phyloP scores from a whole-genome alignment of 2,797 vertebrate genomes.

The Anguilla anguilla region DNA sequence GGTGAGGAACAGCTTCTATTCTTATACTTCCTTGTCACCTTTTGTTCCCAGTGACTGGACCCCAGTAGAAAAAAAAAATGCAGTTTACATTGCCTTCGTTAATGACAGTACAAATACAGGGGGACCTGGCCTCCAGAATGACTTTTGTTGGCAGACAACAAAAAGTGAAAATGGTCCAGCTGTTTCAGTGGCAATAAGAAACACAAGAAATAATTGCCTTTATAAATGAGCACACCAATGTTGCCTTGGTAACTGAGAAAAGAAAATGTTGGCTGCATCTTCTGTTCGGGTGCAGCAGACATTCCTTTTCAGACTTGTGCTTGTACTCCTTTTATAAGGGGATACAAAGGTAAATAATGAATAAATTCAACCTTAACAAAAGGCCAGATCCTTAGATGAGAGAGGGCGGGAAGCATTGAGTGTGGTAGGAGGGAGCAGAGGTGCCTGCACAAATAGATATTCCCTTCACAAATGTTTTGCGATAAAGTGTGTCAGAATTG shows the following conservation, averaged over 20 bases:
- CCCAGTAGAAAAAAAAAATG: conserved; percentile 27
- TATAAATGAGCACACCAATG: conserved; percentile 51
- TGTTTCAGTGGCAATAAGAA: conserved; percentile 54
- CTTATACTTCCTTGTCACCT: not conserved
- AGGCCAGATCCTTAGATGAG: not conserved
- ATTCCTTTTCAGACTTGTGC: not conserved
- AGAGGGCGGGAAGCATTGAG: not conserved
- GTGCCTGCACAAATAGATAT: not conserved
- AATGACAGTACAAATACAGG: conserved; percentile 22
- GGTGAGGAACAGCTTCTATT: conserved; percentile 61
- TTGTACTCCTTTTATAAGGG: not conserved
- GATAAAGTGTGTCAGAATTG: not conserved
- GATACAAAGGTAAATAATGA: conserved; percentile 25
- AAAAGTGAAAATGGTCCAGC: conserved; percentile 31
- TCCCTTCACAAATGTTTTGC: not conserved
- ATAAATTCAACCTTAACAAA: not conserved
- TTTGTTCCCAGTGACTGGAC: conserved; percentile 32
- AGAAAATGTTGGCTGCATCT: conserved; percentile 42
- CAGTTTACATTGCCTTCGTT: conserved; percentile 11
- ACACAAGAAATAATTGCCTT: conserved; percentile 54
- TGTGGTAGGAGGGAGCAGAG: not conserved
- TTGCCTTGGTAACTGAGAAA: conserved; percentile 64
- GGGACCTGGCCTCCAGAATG: conserved; percentile 13
- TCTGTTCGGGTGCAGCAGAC: conserved; percentile 8
- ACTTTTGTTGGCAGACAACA: conserved; percentile 26